Percentiles rank a stretch among this genome's conserved stretches.
phyloP scores from a whole-genome alignment of 1,140 invertebrate genomes.

The Brevipalpus yothersi region DNA sequence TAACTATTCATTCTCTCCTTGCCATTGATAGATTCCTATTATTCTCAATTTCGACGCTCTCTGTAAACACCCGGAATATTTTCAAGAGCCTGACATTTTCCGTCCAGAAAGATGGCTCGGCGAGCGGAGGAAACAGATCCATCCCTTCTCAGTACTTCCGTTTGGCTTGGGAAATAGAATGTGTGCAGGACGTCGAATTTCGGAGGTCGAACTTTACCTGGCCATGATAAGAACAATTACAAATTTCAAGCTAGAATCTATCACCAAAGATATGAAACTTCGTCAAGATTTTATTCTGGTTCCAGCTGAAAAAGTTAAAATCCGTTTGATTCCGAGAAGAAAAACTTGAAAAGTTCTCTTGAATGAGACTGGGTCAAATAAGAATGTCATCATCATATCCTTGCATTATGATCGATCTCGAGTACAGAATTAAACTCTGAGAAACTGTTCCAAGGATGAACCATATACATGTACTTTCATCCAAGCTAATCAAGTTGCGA shows the following conservation, averaged over 20 bases:
- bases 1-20: not conserved
- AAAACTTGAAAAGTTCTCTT: not conserved
- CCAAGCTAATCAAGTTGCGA: no score
- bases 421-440: no score
- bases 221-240: constrained; percentile 39
- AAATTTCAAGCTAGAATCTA: constrained; percentile 8
- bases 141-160: constrained; percentile 45
- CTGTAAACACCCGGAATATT: constrained; percentile 48
- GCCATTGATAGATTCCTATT: constrained; percentile 44
- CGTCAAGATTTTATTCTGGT: constrained; percentile 12
- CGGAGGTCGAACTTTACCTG: constrained; percentile 46
- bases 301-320: constrained; percentile 10
- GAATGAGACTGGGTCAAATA: not conserved
- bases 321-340: constrained; percentile 6
- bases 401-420: no score
- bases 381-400: no score
- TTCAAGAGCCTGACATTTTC: constrained; percentile 41
- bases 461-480: no score
- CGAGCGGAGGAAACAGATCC: constrained; percentile 13
- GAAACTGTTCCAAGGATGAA: no score
- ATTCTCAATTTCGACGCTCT: constrained; percentile 59
- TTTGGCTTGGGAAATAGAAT: constrained; percentile 51
- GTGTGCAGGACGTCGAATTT: constrained; percentile 28
- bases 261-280: constrained; percentile 2
- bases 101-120: constrained; percentile 54